phyloP scores from a whole-genome alignment of 2,797 vertebrate species.

The Cuculus canorus region DNA sequence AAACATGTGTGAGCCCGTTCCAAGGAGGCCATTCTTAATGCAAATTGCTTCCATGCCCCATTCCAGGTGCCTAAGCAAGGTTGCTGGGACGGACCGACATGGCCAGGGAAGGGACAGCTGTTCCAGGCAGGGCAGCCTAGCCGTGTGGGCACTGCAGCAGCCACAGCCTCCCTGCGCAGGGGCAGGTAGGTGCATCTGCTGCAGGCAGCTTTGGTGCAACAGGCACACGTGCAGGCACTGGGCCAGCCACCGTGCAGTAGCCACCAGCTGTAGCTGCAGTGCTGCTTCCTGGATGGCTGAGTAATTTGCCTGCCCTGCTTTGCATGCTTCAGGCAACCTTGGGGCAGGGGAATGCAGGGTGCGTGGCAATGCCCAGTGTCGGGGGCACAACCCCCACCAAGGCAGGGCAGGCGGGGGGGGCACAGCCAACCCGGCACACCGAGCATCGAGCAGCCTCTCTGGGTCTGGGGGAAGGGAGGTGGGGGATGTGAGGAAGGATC shows the following conservation, averaged over 20 bases:
- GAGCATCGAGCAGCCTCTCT: not conserved
- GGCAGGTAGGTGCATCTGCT: not conserved
- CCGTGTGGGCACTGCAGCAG: not conserved
- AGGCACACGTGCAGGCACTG: not conserved
- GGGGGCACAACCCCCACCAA: not conserved
- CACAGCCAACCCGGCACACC: not conserved
- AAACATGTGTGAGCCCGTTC: rapidly evolving
- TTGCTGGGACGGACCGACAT: rapidly evolving
- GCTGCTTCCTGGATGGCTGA: not conserved
- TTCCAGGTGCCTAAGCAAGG: rapidly evolving
- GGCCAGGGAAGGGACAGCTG: rapidly evolving
- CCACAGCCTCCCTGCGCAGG: not conserved
- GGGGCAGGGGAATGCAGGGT: not conserved
- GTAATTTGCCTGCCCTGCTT: not conserved
- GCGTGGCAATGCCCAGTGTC: rapidly evolving
- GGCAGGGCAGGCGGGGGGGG: not conserved
- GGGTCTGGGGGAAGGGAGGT: not conserved
- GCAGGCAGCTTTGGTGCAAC: not conserved
- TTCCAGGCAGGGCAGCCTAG: not conserved
- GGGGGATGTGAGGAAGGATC: not conserved
- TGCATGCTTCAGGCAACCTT: not conserved
- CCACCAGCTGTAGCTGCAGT: not conserved
- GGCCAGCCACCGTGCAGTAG: not conserved
- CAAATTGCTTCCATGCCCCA: not conserved
- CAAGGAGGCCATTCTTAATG: not conserved